Base-by-base conservation (phyloP, 2,888 invertebrate genomes). In the Mythimna lalbum region DNA sequence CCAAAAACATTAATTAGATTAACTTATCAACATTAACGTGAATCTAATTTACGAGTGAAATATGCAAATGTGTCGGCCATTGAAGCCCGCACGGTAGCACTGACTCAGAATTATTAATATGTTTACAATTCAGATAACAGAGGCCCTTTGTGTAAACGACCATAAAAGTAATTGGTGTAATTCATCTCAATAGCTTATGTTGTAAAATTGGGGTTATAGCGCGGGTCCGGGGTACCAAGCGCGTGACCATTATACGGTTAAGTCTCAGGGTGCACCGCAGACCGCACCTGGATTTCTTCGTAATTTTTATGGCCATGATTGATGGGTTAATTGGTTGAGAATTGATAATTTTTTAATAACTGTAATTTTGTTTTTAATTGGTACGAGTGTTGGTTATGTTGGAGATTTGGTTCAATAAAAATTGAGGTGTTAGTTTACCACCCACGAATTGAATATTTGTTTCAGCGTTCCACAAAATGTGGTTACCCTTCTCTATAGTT, bases 111-210 rank as follows among this genome's bases (percentile, higher is more conserved):
- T 90, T 89, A 91, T 88, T 91, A 91, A 92, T 92, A 90, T 91
- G 93, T 92, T 92, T 90, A 91, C 91, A 89, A 85, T 88, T 77
- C 74, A 88, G 92, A 92, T 91, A 93, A 90, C 80, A 80, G 73
- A 75, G 80, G 78, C 77, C 85, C 84, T 85, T 85, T 91, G 90
- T 91, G 86, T 90, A 83, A 87, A 89, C 80, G 87, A 82, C 89
- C 87, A 91, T 93, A 90, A 92, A 92, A 92, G 82, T 94, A 93
- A 94, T 94, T 92, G 91, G 84, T 81, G 91, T 91, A 92, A 94
- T 94, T 92, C 89, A 84, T 94, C 92, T 93, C 91, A 91, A 93
- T 92, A 90, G 90, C 76, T 89, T 86, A 86, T 78, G 86, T 84
- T 85, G 73, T 86, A 86, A 88, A 90, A 91, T 90, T 91, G 87